Evolutionary conservation across 2,888 invertebrate species (phyloP).

Genomic region (Epirrita christyi): DNA sequence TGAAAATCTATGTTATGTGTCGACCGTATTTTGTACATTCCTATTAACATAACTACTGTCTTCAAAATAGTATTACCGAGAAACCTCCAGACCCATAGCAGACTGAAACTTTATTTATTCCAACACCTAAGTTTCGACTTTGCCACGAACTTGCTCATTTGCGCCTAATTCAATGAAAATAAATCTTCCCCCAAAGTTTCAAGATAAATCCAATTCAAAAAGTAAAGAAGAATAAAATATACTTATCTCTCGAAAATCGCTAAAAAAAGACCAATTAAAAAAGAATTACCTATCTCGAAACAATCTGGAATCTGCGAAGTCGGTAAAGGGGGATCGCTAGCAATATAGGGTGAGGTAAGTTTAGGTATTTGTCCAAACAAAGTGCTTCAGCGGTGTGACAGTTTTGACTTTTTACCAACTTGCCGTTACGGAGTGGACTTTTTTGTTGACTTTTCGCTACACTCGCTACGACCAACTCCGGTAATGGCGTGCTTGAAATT

Average conservation of each 20-base stretch:
- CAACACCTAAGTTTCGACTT: neutral
- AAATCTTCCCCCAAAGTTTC: slow-evolving; percentile 29
- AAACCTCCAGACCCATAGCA: neutral
- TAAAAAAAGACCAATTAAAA: slow-evolving; percentile 36
- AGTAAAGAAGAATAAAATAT: slow-evolving; percentile 25
- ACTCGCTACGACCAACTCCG: slow-evolving; percentile 31
- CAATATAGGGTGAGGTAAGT: neutral
- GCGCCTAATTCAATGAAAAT: slow-evolving; percentile 19
- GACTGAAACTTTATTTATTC: neutral
- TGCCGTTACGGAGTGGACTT: slow-evolving; percentile 29
- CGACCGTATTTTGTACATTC: too few species aligned
- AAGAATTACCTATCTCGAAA: slow-evolving; percentile 22
- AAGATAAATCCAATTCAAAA: slow-evolving; percentile 30
- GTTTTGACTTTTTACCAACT: slow-evolving; percentile 13
- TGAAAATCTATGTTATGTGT: too few species aligned
- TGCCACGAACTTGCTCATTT: slow-evolving; percentile 8
- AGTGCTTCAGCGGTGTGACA: slow-evolving; percentile 14
- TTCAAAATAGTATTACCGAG: too few species aligned
- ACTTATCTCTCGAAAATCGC: slow-evolving; percentile 21
- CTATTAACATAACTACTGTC: too few species aligned
- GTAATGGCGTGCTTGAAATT: slow-evolving; percentile 52
- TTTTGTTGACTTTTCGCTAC: slow-evolving; percentile 44
- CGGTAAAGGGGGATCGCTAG: neutral
- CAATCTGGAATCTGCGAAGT: slow-evolving; percentile 13
- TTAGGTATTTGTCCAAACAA: neutral